Conservation (phyloP, 2,888 invertebrate genomes). For the Cordilura impudica region DNA sequence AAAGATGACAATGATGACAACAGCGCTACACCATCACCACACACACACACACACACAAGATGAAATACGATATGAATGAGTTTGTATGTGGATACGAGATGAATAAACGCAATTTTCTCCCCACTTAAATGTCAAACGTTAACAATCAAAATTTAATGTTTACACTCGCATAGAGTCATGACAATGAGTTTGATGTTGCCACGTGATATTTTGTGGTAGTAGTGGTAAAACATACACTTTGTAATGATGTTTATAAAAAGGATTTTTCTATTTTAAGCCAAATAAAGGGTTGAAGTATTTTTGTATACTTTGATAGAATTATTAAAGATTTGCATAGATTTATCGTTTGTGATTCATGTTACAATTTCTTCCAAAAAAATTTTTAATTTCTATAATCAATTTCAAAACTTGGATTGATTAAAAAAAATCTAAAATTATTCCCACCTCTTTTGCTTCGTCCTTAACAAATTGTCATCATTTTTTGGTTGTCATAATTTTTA, state of each 20-base stretch:
- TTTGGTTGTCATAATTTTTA: slow-evolving; percentile 50
- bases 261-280: background rate
- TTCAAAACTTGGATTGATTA: background rate
- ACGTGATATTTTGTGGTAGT: background rate
- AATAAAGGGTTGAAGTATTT: background rate
- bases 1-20: slow-evolving; percentile 57
- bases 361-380: background rate
- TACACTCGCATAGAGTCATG: slow-evolving; percentile 42
- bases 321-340: background rate
- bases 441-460: background rate
- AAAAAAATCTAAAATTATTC: background rate
- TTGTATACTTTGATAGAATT: background rate
- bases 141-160: slow-evolving; percentile 62
- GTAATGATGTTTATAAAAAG: background rate
- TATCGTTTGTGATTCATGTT: background rate
- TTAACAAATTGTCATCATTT: slow-evolving; percentile 50
- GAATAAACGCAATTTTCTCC: slow-evolving; percentile 58
- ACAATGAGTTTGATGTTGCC: background rate
- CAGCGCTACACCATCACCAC: background rate
- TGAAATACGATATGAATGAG: slow-evolving; percentile 1
- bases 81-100: slow-evolving; percentile 24
- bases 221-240: background rate
- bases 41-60: background rate
- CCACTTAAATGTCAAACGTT: slow-evolving; percentile 59
- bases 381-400: slow-evolving; percentile 2